Conservation (phyloP, 2,113 vertebrate species). For the Ptilonorhynchus violaceus region DNA sequence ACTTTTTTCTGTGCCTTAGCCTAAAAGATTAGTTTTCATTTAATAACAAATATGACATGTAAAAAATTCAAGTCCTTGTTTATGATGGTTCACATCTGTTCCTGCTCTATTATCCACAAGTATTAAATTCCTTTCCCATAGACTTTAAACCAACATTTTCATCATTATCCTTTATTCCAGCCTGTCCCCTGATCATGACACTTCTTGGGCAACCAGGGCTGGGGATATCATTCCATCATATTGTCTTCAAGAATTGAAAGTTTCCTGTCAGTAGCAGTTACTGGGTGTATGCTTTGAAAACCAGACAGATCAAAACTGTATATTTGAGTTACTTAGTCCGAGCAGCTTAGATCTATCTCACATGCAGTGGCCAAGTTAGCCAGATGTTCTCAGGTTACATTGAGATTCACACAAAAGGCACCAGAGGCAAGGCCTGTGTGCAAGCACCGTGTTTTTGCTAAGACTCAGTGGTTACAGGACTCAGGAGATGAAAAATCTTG, state of each 20-base stretch:
- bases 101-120: neutral
- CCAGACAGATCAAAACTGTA: neutral
- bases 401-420: neutral
- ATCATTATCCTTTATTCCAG: neutral
- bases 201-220: neutral
- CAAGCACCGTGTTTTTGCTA: neutral
- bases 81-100: neutral
- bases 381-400: neutral
- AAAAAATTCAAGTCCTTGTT: neutral
- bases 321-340: neutral
- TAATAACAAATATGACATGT: neutral
- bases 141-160: neutral
- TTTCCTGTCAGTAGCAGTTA: neutral
- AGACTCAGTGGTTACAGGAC: neutral
- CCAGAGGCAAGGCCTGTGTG: neutral
- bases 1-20: neutral
- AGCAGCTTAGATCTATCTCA: neutral
- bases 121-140: neutral
- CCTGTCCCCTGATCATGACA: neutral
- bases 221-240: neutral
- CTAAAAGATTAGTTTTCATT: neutral
- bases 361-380: neutral
- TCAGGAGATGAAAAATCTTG: neutral
- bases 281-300: neutral
- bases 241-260: neutral